Evolutionary conservation across 35 echinoderm and acorn worm genomes (phyloP).

Genomic region (Anneissia japonica): DNA sequence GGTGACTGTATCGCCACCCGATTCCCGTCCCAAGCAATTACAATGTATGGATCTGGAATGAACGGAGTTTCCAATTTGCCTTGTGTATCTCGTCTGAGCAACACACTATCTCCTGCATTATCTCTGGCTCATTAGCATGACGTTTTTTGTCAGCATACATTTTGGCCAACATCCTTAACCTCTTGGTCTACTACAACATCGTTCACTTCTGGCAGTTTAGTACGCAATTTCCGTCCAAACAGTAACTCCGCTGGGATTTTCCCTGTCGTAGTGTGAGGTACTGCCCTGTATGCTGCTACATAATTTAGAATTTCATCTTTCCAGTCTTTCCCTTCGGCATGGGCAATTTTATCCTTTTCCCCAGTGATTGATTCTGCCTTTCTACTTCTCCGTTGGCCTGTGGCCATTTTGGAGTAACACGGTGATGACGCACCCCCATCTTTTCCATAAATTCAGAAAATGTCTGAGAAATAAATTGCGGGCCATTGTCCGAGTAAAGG

Average conservation of each 20-base stretch:
- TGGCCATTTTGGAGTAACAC: background rate
- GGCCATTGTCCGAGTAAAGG: constrained; percentile 13
- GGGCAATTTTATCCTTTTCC: background rate
- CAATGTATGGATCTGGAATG: background rate
- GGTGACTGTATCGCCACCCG: background rate
- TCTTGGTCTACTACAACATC: background rate
- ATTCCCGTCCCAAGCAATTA: background rate
- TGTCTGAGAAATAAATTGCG: background rate
- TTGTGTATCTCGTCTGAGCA: background rate
- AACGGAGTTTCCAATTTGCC: background rate
- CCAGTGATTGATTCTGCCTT: background rate
- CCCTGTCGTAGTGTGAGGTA: constrained; percentile 4
- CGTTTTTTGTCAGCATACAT: background rate
- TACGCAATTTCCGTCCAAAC: constrained; percentile 16
- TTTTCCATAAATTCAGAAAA: background rate
- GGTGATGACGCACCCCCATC: background rate
- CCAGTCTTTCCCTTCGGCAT: constrained; percentile 11
- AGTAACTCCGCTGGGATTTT: constrained; percentile 1
- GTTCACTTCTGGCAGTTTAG: background rate
- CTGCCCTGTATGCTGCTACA: background rate
- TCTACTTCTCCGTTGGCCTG: background rate
- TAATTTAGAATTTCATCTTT: constrained; percentile 1
- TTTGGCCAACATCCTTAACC: background rate
- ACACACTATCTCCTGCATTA: background rate
- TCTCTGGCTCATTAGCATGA: background rate